These are phyloP conservation scores for Eumerus sabulonum DNA, from an alignment of 2,888 invertebrate genomes.

Conservation along the genomic window DNA sequence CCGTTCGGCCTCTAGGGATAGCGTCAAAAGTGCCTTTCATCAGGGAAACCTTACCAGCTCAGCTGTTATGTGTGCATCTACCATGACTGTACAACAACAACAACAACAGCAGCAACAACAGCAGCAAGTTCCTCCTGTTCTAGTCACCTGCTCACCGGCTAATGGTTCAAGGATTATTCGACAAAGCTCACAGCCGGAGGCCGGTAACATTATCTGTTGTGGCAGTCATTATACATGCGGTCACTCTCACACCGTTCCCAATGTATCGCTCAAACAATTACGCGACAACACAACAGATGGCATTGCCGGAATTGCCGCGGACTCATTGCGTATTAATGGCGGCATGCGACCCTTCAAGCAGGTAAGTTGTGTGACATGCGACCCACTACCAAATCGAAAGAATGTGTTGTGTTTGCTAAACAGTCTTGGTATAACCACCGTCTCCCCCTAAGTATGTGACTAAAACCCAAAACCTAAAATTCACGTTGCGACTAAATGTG, in stretches of 20 bases:
- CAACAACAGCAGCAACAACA: constrained; percentile 70
- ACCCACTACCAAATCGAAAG: too few relatives aligned
- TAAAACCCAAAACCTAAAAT: constrained; percentile 31
- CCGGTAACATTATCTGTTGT: constrained; percentile 80
- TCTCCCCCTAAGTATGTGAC: constrained; percentile 51
- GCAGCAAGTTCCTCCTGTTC: constrained; percentile 83
- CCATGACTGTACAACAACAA: constrained; percentile 71
- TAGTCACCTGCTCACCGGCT: constrained; percentile 84
- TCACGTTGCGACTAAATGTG: constrained; percentile 65
- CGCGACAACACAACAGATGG: constrained; percentile 89
- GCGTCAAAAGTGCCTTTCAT: constrained; percentile 85
- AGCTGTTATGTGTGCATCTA: constrained; percentile 74
- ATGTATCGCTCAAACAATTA: constrained; percentile 92
- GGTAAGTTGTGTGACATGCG: constrained; percentile 81
- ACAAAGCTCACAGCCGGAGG: constrained; percentile 80
- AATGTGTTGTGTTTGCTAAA: constrained; percentile 52
- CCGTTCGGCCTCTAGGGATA: constrained; percentile 91
- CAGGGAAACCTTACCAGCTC: constrained; percentile 79
- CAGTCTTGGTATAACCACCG: constrained; percentile 35
- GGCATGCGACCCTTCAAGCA: constrained; percentile 98
- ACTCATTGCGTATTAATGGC: constrained; percentile 96
- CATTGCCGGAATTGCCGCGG: constrained; percentile 96
- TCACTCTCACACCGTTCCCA: constrained; percentile 84
- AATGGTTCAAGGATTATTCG: constrained; percentile 89
- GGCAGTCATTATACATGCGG: constrained; percentile 82